A percentile compares a stretch with the other conserved stretches of the same genome.
Conservation (phyloP, 2,888 invertebrate genomes). For the Morinoia aosen region DNA sequence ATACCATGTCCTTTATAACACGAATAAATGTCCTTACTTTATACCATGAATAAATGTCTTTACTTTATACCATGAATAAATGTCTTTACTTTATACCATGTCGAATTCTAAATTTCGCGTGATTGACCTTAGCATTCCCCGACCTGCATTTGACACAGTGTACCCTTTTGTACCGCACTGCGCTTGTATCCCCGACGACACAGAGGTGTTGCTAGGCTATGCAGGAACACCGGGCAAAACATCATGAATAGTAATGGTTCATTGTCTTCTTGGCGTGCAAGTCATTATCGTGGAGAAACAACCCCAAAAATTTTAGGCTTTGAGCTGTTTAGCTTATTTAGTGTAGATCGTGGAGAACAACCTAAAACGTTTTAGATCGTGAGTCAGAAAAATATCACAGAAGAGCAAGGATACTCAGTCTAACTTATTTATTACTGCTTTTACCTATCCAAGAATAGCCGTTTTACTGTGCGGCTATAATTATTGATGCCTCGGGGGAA, state of each 20-base stretch:
- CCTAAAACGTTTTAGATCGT: neutral
- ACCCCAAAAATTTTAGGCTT: no score
- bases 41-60: no score
- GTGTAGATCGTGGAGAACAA: neutral
- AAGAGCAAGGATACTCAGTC: neutral
- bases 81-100: no score
- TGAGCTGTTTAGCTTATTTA: no score
- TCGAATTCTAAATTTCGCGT: neutral
- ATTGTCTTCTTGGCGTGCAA: neutral
- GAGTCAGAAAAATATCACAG: neutral
- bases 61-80: no score
- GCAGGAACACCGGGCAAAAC: neutral
- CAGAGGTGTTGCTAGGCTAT: neutral
- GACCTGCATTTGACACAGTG: neutral
- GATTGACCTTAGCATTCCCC: neutral
- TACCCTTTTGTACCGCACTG: neutral
- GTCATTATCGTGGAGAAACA: neutral
- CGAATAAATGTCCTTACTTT: no score
- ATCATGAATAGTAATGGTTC: neutral
- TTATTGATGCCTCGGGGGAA: no score
- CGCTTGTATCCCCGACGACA: neutral
- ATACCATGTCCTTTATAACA: no score
- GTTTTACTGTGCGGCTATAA: no score
- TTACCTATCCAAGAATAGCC: no score
- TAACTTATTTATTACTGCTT: neutral